Conservation (phyloP, 30 jellyfish, hydroid and myxozoan genomes). For the Mastigias papua region DNA sequence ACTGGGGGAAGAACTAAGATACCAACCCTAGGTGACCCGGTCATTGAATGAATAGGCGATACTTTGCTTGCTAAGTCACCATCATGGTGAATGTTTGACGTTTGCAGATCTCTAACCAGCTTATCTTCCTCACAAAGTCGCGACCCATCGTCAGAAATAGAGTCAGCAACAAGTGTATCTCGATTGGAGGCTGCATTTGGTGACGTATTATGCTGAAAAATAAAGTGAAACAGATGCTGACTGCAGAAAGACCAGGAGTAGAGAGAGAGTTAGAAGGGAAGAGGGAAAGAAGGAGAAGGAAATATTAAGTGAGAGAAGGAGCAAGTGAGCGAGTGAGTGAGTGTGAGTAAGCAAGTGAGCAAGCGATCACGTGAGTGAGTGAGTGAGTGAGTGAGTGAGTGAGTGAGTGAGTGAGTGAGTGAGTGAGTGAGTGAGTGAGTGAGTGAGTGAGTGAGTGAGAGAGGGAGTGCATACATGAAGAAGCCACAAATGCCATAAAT, state of each 20-base stretch:
- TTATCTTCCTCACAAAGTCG: conserved; percentile 52
- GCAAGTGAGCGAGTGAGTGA: neutral
- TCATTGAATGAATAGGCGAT: conserved; percentile 63
- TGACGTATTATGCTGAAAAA: conserved; percentile 17
- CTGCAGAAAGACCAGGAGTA: neutral
- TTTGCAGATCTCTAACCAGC: conserved; percentile 52
- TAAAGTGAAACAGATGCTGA: neutral
- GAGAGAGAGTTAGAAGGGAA: neutral
- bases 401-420: neutral
- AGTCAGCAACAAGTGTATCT: conserved; percentile 40
- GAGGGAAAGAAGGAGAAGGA: neutral
- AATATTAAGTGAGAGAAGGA: neutral
- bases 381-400: neutral
- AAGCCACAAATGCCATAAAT: too few relatives aligned
- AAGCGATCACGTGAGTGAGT: neutral
- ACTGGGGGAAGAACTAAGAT: neutral
- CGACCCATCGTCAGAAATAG: conserved; percentile 49
- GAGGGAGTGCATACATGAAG: too few relatives aligned
- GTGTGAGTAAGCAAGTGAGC: neutral
- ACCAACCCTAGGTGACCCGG: conserved; percentile 81
- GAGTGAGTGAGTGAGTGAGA: too few relatives aligned
- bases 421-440: neutral
- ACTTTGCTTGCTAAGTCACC: conserved; percentile 9
- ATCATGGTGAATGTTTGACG: conserved; percentile 26
- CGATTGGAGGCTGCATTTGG: conserved; percentile 27